These are phyloP conservation scores for Ooceraea biroi DNA, from an alignment of 1,140 invertebrate species.

Conservation along the genomic window DNA sequence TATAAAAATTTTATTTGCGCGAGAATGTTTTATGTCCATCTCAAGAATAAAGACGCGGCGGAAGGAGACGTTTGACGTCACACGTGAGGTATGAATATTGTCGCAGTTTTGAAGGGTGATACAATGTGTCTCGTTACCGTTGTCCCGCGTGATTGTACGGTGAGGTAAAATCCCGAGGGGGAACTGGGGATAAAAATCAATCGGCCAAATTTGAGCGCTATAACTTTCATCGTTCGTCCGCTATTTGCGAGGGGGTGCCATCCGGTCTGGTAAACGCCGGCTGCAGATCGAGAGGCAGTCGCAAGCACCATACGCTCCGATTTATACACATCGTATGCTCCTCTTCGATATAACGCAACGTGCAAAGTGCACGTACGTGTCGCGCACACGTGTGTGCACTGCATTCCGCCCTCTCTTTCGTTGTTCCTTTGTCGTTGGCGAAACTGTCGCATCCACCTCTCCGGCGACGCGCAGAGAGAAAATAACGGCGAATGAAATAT, in stretches of 20 bases:
- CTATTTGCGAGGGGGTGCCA: conserved; percentile 6
- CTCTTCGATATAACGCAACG: conserved; percentile 7
- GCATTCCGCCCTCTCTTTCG: conserved; percentile 28
- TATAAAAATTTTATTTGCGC: neutral
- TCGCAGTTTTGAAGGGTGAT: neutral
- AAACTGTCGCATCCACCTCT: neutral
- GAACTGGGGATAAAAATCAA: conserved; percentile 52
- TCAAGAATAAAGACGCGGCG: neutral
- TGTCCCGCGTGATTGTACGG: conserved; percentile 37
- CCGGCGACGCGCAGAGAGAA: neutral
- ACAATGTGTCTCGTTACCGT: conserved; percentile 56
- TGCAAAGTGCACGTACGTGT: neutral
- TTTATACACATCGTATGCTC: conserved; percentile 7
- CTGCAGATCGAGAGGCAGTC: neutral
- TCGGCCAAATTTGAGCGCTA: conserved; percentile 46
- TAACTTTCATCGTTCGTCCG: conserved; percentile 43
- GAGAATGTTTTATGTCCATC: conserved; percentile 5
- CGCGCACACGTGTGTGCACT: neutral
- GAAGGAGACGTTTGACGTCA: neutral
- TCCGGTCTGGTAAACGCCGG: conserved; percentile 30
- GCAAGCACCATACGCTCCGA: too few species aligned
- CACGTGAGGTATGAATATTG: neutral
- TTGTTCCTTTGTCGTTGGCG: neutral
- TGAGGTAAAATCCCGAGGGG: conserved; percentile 12
- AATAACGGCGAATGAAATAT: conserved; percentile 25